These are phyloP conservation scores for Cepaea hortensis DNA, from an alignment of 2,888 invertebrate species.

Conservation along the genomic window DNA sequence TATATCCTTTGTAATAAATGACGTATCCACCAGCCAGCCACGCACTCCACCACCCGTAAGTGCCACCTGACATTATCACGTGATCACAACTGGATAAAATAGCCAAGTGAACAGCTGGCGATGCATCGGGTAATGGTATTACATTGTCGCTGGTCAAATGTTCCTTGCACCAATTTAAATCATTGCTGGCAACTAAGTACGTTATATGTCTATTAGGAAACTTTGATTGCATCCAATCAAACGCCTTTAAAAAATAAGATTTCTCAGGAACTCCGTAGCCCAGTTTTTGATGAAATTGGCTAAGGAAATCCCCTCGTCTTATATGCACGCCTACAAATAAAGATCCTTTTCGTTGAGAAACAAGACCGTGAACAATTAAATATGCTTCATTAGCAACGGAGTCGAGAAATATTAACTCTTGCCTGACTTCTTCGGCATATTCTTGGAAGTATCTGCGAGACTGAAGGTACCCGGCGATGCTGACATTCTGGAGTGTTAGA, in stretches of 20 bases:
- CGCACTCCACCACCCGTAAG: background rate
- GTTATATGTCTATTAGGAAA: background rate
- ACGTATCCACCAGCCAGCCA: conserved; percentile 2
- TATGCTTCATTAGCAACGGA: background rate
- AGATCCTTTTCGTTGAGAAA: background rate
- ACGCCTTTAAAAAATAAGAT: too few relatives aligned
- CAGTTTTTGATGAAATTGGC: background rate
- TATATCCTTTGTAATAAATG: background rate
- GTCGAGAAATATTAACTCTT: too few relatives aligned
- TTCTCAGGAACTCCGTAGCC: too few relatives aligned
- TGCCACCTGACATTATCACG: too few relatives aligned
- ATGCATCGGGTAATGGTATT: too few relatives aligned
- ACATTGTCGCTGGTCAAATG: background rate
- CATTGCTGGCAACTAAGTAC: background rate
- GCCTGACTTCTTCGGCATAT: too few relatives aligned
- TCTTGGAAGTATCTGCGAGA: too few relatives aligned
- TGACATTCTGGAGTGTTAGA: background rate
- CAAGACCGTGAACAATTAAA: too few relatives aligned
- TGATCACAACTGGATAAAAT: too few relatives aligned
- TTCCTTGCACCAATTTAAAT: background rate
- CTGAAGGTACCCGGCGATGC: background rate
- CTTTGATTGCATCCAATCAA: too few relatives aligned
- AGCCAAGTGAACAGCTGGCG: too few relatives aligned
- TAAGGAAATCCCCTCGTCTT: background rate
- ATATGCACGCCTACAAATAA: conserved; percentile 23